Percentiles rank a stretch among this genome's conserved stretches.
Conservation (phyloP, 2,113 vertebrate genomes). For the Cyprinodon variegatus region DNA sequence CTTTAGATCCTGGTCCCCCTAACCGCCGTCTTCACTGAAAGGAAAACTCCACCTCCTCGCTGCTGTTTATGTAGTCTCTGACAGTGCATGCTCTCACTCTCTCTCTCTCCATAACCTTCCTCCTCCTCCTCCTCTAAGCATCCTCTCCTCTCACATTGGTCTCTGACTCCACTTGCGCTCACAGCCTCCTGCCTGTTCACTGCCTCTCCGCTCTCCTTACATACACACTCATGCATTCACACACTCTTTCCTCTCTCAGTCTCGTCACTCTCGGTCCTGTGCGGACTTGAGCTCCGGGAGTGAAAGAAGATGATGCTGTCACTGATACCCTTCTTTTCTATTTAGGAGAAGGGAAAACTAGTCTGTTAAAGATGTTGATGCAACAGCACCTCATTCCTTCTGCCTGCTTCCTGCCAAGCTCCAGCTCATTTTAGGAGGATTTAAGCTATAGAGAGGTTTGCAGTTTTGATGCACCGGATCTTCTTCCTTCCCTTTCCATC, state of each 20-base stretch:
- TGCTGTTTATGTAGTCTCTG: constrained; percentile 80
- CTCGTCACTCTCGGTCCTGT: constrained; percentile 45
- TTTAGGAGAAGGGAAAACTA: constrained; percentile 28
- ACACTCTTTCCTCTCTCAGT: constrained; percentile 8
- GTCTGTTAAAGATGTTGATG: constrained; percentile 64
- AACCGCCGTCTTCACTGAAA: constrained; percentile 64
- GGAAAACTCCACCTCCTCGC: constrained; percentile 81
- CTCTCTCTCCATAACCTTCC: constrained; percentile 23
- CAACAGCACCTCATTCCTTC: constrained; percentile 54
- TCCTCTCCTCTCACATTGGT: constrained; percentile 56
- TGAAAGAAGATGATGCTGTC: constrained; percentile 44
- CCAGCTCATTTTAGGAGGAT: constrained; percentile 53
- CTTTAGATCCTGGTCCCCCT: constrained; percentile 33
- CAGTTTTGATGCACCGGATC: constrained; percentile 47
- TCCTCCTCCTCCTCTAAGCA: constrained; percentile 15
- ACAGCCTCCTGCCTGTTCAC: constrained; percentile 47
- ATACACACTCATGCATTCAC: constrained; percentile 24
- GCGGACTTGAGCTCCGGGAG: constrained; percentile 49
- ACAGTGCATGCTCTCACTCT: constrained; percentile 42
- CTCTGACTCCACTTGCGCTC: constrained; percentile 60
- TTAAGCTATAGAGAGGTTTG: constrained; percentile 48
- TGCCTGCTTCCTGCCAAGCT: constrained; percentile 40
- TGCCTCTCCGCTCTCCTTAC: constrained; percentile 35
- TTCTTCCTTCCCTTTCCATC: constrained; percentile 25
- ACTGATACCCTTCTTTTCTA: constrained; percentile 31